These are phyloP conservation scores for Dorcus parallelipipedus DNA, from an alignment of 2,888 invertebrate genomes.

Conservation along the genomic window DNA sequence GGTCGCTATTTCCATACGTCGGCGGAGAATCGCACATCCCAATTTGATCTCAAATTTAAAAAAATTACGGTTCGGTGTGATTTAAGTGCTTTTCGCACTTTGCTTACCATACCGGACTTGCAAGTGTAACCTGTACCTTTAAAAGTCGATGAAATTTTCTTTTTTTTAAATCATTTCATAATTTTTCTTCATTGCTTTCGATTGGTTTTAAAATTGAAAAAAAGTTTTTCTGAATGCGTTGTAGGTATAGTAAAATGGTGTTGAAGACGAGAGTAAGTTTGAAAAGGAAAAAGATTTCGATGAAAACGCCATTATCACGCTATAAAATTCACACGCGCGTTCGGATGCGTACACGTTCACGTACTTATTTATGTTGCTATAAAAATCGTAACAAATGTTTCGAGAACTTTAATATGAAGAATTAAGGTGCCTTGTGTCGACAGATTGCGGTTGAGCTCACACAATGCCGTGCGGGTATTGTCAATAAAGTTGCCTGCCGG, in stretches of 20 bases:
- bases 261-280: too few relatives aligned
- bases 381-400: conserved; percentile 3
- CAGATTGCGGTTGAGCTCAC: conserved; percentile 12
- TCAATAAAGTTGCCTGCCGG: conserved; percentile 14
- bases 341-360: too few relatives aligned
- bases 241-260: too few relatives aligned
- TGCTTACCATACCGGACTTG: neutral
- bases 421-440: conserved; percentile 15
- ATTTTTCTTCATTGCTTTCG: too few relatives aligned
- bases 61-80: conserved; percentile 20
- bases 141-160: too few relatives aligned
- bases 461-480: conserved; percentile 10
- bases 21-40: conserved; percentile 21
- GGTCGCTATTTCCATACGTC: conserved; percentile 27
- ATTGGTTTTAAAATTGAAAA: too few relatives aligned
- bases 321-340: too few relatives aligned
- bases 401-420: conserved; percentile 10
- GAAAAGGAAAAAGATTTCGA: too few relatives aligned
- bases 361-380: neutral
- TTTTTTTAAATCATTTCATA: too few relatives aligned
- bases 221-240: too few relatives aligned
- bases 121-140: too few relatives aligned
- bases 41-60: conserved; percentile 20
- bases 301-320: too few relatives aligned
- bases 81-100: conserved; percentile 17